phyloP scores from a whole-genome alignment of 2,797 vertebrate species.

The Calcarius lapponicus region DNA sequence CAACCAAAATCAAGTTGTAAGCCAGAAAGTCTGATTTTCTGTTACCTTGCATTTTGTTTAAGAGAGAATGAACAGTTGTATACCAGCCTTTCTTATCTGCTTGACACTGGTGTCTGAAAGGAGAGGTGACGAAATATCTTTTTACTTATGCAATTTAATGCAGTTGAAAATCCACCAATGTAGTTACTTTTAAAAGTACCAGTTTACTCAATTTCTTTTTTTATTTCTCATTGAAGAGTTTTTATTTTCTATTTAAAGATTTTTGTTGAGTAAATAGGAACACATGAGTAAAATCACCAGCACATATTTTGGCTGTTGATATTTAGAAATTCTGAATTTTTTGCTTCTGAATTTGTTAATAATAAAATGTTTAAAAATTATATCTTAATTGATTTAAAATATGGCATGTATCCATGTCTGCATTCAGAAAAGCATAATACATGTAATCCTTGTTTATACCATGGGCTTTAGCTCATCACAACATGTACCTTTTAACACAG shows the following conservation, averaged over 20 bases:
- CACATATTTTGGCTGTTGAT: neutral
- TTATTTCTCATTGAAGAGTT: neutral
- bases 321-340: neutral
- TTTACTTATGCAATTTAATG: neutral
- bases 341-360: neutral
- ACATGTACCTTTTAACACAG: accelerated
- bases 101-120: neutral
- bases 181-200: neutral
- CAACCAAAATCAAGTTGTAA: neutral
- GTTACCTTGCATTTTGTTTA: neutral
- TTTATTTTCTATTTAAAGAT: neutral
- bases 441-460: neutral
- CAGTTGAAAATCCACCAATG: neutral
- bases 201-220: neutral
- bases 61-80: neutral
- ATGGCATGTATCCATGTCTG: neutral
- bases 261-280: neutral
- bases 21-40: neutral
- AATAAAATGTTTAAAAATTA: neutral
- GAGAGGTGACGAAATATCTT: neutral
- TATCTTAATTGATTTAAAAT: neutral
- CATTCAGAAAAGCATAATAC: neutral
- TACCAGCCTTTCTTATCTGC: neutral
- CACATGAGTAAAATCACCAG: neutral
- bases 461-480: neutral